Base-by-base conservation (phyloP, 2,113 vertebrate species). In the Vireo altiloquus region DNA sequence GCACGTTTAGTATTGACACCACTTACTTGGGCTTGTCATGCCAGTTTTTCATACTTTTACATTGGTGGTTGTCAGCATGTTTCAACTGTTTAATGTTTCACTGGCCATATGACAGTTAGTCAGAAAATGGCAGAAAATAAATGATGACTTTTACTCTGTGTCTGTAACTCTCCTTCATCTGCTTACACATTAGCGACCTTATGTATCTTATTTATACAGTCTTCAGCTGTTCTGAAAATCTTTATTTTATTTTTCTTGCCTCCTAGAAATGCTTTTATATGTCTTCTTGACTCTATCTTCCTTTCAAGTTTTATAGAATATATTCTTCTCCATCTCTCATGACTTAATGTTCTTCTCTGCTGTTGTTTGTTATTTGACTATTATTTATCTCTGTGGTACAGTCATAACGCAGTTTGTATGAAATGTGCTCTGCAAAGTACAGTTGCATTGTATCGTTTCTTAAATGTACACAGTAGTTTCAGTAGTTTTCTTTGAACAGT, bases 331-430 rank as follows among this genome's bases (percentile, higher is more conserved):
- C 30, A 63, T 87, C 86, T 83, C 68, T 89, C 24, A 21, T 47
- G 72, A 57, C 63, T 79, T 82, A 30, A 35, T 59, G 20, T 63
- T 89, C 94, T 90, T 91, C 91, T 64, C 61, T 92, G 61, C 70
- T 84, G 50, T 71, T 94, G 77, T 92, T 95, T 94, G 66, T 81
- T 95, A 52, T 92, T 95, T 87, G 83, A 79, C 75, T 88, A 47
- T 92, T 94, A 72, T 74, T 97, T 95, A 90, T 85, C 87, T 86
- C 85, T 61, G 75, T 37, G 68, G 91, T 82, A 65, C 52, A 49
- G 88, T 92, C 31, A 57, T 89, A 71, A 84, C 33, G 68, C 54
- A 61, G 57, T 79, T 94, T 82, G 50, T 88, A 70, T 66, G 75
- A 80, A 91, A 85, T 53, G 54, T 47, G 59, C 46, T 65, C 53